Percentiles rank a stretch among this genome's conserved stretches.
Evolutionary conservation across 64 coral and sea anemone species (phyloP).

Genomic region (Montipora foliosa): DNA sequence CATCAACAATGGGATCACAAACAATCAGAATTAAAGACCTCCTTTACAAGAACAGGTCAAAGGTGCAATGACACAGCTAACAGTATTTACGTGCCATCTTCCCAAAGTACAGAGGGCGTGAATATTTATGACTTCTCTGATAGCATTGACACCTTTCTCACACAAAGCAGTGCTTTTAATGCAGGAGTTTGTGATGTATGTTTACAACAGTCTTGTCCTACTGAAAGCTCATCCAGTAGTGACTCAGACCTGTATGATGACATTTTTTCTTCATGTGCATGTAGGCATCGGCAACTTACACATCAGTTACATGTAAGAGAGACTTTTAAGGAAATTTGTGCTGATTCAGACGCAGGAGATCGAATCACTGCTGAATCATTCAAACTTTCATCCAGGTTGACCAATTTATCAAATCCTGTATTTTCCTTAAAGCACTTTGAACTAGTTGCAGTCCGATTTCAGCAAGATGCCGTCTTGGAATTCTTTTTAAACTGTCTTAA

Average conservation of each 20-base stretch:
- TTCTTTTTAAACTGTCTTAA: slow-evolving; percentile 25
- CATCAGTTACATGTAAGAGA: neutral
- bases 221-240: neutral
- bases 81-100: too few relatives aligned
- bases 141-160: neutral
- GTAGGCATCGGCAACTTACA: neutral
- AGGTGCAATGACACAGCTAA: neutral
- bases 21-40: neutral
- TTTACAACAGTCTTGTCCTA: neutral
- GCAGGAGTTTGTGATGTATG: neutral
- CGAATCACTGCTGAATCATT: neutral
- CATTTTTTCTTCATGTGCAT: neutral
- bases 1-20: neutral
- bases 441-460: slow-evolving; percentile 45
- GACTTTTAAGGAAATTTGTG: neutral
- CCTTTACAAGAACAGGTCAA: neutral
- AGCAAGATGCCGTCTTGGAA: slow-evolving; percentile 14
- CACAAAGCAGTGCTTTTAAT: neutral
- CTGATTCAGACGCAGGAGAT: neutral
- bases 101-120: neutral
- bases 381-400: neutral
- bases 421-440: slow-evolving; percentile 51
- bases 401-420: neutral
- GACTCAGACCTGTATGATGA: slow-evolving; percentile 15
- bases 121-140: slow-evolving; percentile 34